Conservation (phyloP, 2,797 vertebrate species). For the Mus spretus region DNA sequence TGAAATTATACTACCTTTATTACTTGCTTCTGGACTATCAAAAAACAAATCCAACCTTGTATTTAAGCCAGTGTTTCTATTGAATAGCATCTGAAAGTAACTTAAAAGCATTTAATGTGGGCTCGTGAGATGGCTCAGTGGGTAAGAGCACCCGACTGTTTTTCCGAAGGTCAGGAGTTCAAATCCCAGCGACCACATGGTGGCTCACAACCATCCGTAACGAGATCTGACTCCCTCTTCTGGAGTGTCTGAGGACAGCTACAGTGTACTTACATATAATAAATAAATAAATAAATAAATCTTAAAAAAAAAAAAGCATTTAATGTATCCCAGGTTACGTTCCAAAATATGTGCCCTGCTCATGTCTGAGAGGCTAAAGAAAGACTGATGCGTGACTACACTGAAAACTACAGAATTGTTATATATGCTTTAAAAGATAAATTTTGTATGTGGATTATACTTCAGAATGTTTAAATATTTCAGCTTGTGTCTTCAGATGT, state of each 20-base stretch:
- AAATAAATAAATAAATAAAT: too few species aligned
- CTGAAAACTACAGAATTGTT: neutral
- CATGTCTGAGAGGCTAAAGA: neutral
- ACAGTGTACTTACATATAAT: too few species aligned
- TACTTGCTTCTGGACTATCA: neutral
- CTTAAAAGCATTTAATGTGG: conserved; percentile 17
- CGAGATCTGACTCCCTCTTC: too few species aligned
- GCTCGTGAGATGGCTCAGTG: too few species aligned
- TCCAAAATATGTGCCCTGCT: neutral
- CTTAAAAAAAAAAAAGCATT: neutral
- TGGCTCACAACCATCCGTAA: too few species aligned
- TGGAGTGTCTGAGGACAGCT: too few species aligned
- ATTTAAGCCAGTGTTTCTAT: conserved; percentile 53
- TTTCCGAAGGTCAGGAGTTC: too few species aligned
- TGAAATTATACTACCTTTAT: neutral
- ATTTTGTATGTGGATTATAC: neutral
- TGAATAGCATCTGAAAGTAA: conserved; percentile 24
- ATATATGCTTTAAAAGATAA: neutral
- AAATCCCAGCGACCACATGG: too few species aligned
- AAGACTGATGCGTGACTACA: neutral
- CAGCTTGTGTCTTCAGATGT: conserved; percentile 25
- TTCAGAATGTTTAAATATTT: neutral
- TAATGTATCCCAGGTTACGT: conserved; percentile 7
- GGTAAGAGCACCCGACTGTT: too few species aligned
- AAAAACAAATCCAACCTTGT: conserved; percentile 36